phyloP scores from a whole-genome alignment of 2,113 vertebrate species.

The Aegotheles bennettii region DNA sequence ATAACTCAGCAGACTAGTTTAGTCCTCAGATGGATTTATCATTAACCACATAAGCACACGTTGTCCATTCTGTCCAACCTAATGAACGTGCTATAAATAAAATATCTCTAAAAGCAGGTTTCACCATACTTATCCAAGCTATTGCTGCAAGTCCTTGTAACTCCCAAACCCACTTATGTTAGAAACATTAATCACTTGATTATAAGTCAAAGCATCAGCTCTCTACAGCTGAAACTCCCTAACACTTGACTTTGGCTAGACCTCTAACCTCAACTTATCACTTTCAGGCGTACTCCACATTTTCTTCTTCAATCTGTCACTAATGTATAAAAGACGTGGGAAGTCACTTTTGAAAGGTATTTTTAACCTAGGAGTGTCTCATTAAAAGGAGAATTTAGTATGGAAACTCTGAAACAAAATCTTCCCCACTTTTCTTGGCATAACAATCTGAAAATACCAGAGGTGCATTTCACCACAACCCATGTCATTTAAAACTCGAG shows the following conservation, averaged over 20 bases:
- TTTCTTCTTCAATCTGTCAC: slow-evolving; percentile 20
- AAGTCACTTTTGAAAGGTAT: slow-evolving; percentile 10
- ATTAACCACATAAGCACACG: slow-evolving; percentile 64
- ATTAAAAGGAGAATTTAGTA: neutral
- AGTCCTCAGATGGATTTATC: slow-evolving; percentile 57
- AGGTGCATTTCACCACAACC: neutral
- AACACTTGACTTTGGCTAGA: slow-evolving; percentile 62
- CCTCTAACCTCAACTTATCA: slow-evolving; percentile 58
- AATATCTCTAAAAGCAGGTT: slow-evolving; percentile 36
- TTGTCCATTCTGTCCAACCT: slow-evolving; percentile 37
- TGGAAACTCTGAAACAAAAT: neutral
- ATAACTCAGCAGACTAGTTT: slow-evolving; percentile 33
- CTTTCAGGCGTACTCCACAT: slow-evolving; percentile 5
- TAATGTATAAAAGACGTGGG: neutral
- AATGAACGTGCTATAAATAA: slow-evolving; percentile 62
- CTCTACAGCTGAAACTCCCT: slow-evolving; percentile 51
- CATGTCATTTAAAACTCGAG: neutral
- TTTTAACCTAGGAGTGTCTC: slow-evolving; percentile 36
- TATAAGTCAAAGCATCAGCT: slow-evolving; percentile 62
- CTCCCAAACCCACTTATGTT: slow-evolving; percentile 22
- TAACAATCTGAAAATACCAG: neutral
- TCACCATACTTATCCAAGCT: slow-evolving; percentile 33
- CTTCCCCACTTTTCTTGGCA: neutral
- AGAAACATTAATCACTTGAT: slow-evolving; percentile 57
- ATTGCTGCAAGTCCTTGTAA: slow-evolving; percentile 35